Percentiles rank a stretch among this genome's conserved stretches.
These are phyloP conservation scores for Gonatopus flavifemur DNA, from an alignment of 1,140 invertebrate genomes.

Conservation along the genomic window DNA sequence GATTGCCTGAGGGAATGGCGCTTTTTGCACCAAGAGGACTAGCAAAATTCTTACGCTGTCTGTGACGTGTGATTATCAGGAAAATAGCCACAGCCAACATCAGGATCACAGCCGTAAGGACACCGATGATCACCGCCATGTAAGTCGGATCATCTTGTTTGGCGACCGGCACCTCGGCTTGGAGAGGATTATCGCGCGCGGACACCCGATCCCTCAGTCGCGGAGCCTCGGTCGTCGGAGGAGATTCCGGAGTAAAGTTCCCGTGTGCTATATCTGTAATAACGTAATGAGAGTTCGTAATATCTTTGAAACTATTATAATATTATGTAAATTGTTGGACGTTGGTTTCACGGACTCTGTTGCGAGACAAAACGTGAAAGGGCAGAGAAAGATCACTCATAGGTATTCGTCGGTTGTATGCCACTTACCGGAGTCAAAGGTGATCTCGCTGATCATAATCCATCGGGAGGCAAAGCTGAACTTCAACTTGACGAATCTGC, in stretches of 20 bases:
- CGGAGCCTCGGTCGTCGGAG: slow-evolving; percentile 50
- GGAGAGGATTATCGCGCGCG: slow-evolving; percentile 46
- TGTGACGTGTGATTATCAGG: slow-evolving; percentile 63
- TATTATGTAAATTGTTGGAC: too few species aligned
- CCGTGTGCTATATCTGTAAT: slow-evolving; percentile 56
- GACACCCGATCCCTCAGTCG: slow-evolving; percentile 55
- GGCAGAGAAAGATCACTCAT: too few species aligned
- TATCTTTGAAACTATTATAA: background rate
- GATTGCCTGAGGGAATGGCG: slow-evolving; percentile 49
- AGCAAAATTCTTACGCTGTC: slow-evolving; percentile 62
- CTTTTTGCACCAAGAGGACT: slow-evolving; percentile 57
- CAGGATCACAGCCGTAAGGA: slow-evolving; percentile 67
- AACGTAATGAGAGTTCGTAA: background rate
- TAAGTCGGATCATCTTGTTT: slow-evolving; percentile 62
- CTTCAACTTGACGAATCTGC: slow-evolving; percentile 66
- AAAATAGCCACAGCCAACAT: slow-evolving; percentile 63
- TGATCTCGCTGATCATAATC: slow-evolving; percentile 73
- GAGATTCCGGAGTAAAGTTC: slow-evolving; percentile 55
- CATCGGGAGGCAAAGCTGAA: slow-evolving; percentile 68
- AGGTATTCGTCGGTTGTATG: too few species aligned
- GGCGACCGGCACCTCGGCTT: slow-evolving; percentile 51
- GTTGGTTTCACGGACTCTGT: background rate
- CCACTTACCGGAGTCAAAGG: slow-evolving; percentile 62
- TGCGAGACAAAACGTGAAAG: background rate
- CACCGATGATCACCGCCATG: slow-evolving; percentile 69